Evolutionary conservation across 1,140 invertebrate genomes (phyloP).

Genomic region (Aphidius ervi): DNA sequence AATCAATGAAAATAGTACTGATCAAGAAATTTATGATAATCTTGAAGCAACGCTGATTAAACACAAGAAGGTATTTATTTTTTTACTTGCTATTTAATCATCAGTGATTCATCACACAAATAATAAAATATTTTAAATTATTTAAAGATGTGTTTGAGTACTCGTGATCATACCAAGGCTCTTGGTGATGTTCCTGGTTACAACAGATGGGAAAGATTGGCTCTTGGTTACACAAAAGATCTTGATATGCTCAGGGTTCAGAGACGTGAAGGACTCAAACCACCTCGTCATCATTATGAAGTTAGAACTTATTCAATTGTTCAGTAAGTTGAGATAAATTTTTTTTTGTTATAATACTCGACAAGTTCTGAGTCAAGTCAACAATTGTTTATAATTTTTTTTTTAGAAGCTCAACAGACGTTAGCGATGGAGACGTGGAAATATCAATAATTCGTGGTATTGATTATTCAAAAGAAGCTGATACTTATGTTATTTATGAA

Average conservation of each 20-base stretch:
- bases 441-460: slow-evolving; percentile 81
- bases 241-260: slow-evolving; percentile 76
- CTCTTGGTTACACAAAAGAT: slow-evolving; percentile 80
- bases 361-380: background rate
- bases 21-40: slow-evolving; percentile 64
- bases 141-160: slow-evolving; percentile 65
- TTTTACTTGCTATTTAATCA: background rate
- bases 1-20: slow-evolving; percentile 48
- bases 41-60: slow-evolving; percentile 79
- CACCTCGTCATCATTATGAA: slow-evolving; percentile 94
- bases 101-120: too few species aligned
- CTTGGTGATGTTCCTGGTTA: slow-evolving; percentile 89
- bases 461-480: slow-evolving; percentile 85
- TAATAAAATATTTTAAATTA: slow-evolving; percentile 1
- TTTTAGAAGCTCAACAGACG: slow-evolving; percentile 79
- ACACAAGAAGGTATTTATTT: slow-evolving; percentile 65
- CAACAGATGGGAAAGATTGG: slow-evolving; percentile 86
- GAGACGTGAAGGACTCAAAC: slow-evolving; percentile 55
- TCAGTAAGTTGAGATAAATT: slow-evolving; percentile 59
- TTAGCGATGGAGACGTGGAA: slow-evolving; percentile 88
- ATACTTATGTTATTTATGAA: slow-evolving; percentile 92
- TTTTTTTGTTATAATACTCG: background rate
- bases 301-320: slow-evolving; percentile 83
- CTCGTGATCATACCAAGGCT: slow-evolving; percentile 84
- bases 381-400: slow-evolving; percentile 18